Conservation (phyloP, 2,113 vertebrate genomes). For the Malurus elegans region DNA sequence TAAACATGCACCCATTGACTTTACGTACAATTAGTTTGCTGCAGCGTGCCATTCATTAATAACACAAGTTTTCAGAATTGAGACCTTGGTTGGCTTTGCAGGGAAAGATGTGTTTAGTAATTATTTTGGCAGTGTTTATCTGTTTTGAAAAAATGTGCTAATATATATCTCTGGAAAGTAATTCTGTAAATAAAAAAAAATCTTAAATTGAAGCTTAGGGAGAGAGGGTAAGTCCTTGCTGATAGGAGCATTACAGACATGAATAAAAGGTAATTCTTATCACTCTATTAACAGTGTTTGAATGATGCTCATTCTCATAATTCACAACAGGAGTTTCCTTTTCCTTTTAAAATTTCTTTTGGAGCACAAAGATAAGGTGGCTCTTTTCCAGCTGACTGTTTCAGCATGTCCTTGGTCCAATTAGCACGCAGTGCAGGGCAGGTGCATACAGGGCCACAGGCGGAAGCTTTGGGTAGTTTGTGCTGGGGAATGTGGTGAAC, state of each 20-base stretch:
- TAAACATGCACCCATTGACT: constrained; percentile 65
- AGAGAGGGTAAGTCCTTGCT: neutral
- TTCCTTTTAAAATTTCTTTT: constrained; percentile 34
- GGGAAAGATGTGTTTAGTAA: constrained; percentile 65
- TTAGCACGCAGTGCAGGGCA: neutral
- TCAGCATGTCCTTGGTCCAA: neutral
- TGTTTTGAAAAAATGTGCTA: constrained; percentile 46
- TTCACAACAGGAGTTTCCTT: constrained; percentile 33
- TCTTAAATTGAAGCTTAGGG: constrained; percentile 18
- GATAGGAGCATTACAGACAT: constrained; percentile 10
- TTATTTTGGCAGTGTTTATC: constrained; percentile 62
- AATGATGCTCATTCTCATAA: constrained; percentile 4
- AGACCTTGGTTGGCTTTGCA: constrained; percentile 6
- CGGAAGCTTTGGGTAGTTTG: neutral
- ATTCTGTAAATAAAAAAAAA: constrained; percentile 23
- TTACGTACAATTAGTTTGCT: constrained; percentile 74
- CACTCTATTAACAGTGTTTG: neutral
- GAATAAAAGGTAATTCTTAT: constrained; percentile 51
- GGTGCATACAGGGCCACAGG: neutral
- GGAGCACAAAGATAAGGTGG: constrained; percentile 16
- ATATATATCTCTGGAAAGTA: constrained; percentile 44
- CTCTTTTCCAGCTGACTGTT: constrained; percentile 23
- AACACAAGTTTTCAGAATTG: constrained; percentile 27
- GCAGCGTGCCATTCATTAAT: constrained; percentile 63
- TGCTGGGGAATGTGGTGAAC: neutral